Base-by-base conservation (phyloP, 2,113 vertebrate species). In the Marmota monax region DNA sequence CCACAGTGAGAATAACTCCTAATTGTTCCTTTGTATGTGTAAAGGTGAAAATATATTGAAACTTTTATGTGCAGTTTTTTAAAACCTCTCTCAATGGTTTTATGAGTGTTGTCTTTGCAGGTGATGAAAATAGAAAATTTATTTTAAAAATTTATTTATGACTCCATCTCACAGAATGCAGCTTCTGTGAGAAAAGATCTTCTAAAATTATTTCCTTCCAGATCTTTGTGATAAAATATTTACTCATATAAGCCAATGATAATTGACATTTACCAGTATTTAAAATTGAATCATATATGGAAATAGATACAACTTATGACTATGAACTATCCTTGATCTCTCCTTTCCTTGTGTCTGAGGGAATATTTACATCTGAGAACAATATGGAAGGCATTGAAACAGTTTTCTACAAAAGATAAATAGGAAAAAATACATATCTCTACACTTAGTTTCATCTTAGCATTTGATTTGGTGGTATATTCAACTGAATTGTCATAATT, bases 121-220 rank as follows among this genome's bases (percentile, higher is more conserved):
- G 74, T 56, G 12, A 27, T 82, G 29, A 90, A 93, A 94, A 63
- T 70, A 69, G 13, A 78, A 39, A 82, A 20, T 65, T 76, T 92
- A 73, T 87, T 96, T 92, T 96, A 88, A 82, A 96, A 72, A 51
- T 51, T 51, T 51, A 51, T 51, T 51, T 51, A 51, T 84, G 3
- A 87, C 14, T 76, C 25, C n/a, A 27, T 94, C 25, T 63, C 18
- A 82, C 34, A 88, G 7, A 96, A 91, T 65, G 22, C 20, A 73
- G 25, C 5, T 61, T 92, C 29, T 89, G 3, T 96, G 48, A 80
- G 45, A 79, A 74, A 79, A 22, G 10, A 73, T 56, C 14, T 84
- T 96, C 74, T 82, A 80, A 85, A 45, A 34, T 67, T 32, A 77
- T 88, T 85, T 92, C 11, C 51, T 90, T 61, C 37, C 23, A 90